Evolutionary conservation across 1,140 invertebrate genomes (phyloP), one percentile per base, ranked within the genome.

Genomic region (Goniozus legneri): DNA sequence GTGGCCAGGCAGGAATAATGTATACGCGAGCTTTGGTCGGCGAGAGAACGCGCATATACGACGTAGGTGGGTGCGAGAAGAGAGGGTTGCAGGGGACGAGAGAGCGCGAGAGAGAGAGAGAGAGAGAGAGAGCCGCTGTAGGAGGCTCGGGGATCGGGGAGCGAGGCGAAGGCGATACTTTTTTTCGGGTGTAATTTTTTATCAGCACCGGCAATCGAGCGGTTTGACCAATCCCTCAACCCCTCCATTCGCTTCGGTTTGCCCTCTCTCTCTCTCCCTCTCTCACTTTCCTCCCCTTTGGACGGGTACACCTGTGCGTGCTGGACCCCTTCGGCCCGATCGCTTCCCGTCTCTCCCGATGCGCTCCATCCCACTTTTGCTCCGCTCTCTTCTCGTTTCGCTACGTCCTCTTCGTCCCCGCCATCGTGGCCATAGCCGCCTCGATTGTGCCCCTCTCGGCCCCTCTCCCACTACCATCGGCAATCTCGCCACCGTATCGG

Each of bases 111-210:
- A 44, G 42, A 39, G 24, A 31, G 46, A 33, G 46, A 38, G n/a
- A 30, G 41, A 33, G 14, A 8, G 36, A 15, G 47, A 39, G 35
- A 13, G 52, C 35, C 27, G 43, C 47, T 50, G 60, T 52, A 60
- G n/a, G n/a, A n/a, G n/a, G n/a, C n/a, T n/a, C n/a, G n/a, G n/a
- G n/a, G n/a, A n/a, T n/a, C n/a, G n/a, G n/a, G n/a, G n/a, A n/a
- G n/a, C n/a, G 48, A 64, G 52, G 50, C 56, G 62, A 68, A 39
- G 52, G 54, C 58, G 56, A 65, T 69, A 61, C 62, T 63, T 70
- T 69, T n/a, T 69, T 69, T 66, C 57, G 61, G 53, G 46, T 62
- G 60, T 67, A 67, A 70, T 72, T 68, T 71, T 71, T 73, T 69
- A 71, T 71, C 68, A 67, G 61, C 56, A 61, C 54, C 58, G 53